Percentiles rank a stretch among this genome's conserved stretches.
Conservation (phyloP, 2,113 vertebrate genomes). For the Dendropsophus ebraccatus region DNA sequence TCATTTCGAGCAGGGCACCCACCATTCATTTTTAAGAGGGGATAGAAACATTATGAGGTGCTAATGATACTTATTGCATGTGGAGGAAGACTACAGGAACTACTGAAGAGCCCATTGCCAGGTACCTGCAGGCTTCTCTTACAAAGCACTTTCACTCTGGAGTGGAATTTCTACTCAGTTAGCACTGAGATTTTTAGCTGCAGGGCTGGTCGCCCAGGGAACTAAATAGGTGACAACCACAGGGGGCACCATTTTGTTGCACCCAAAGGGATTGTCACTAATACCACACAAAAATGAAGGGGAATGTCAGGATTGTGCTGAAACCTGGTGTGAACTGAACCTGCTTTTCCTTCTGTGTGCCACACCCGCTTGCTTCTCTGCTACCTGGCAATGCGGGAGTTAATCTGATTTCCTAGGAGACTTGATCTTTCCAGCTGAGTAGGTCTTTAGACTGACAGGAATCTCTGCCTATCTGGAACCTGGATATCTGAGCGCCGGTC, state of each 20-base stretch:
- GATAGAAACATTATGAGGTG: constrained; percentile 53
- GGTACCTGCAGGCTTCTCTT: neutral
- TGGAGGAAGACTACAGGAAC: constrained; percentile 20
- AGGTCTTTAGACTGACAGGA: too few relatives aligned
- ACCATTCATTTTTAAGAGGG: constrained; percentile 53
- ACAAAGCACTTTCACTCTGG: neutral
- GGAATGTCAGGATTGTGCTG: too few relatives aligned
- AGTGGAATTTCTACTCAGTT: neutral
- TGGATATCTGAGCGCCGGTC: too few relatives aligned
- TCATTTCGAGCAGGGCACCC: constrained; percentile 45
- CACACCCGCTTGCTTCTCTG: too few relatives aligned
- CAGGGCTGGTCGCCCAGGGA: neutral
- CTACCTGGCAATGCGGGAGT: too few relatives aligned
- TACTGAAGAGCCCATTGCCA: constrained; percentile 16
- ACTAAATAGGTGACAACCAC: neutral
- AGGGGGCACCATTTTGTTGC: neutral
- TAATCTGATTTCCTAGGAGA: too few relatives aligned
- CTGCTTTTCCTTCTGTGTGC: too few relatives aligned
- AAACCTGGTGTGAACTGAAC: too few relatives aligned
- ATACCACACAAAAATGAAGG: neutral
- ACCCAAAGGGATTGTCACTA: neutral
- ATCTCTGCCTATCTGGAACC: too few relatives aligned
- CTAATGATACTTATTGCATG: constrained; percentile 54
- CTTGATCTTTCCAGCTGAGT: too few relatives aligned
- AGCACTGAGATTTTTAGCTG: neutral